Conservation (phyloP, 2,888 invertebrate species). For the Drosophila buzzatii region DNA sequence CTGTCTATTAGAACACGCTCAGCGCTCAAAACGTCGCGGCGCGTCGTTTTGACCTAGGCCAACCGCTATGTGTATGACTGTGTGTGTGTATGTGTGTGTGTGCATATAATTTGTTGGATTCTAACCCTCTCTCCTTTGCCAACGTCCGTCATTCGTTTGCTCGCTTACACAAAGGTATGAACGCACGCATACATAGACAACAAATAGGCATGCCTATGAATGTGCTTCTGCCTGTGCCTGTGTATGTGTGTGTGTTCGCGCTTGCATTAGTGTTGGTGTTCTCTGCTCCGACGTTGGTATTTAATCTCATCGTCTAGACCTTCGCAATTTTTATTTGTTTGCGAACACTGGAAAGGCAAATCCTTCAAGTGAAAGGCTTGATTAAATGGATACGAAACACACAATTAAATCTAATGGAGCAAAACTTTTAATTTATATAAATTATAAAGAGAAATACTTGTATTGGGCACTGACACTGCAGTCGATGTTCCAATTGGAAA, state of each 20-base stretch:
- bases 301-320: conserved; percentile 69
- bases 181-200: conserved; percentile 2
- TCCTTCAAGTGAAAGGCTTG: conserved; percentile 9
- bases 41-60: conserved; percentile 72
- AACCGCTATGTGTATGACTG: conserved; percentile 37
- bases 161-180: conserved; percentile 7
- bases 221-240: background rate
- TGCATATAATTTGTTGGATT: conserved; percentile 29
- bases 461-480: background rate
- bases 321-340: conserved; percentile 61
- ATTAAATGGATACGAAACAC: background rate
- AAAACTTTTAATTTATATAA: background rate
- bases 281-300: conserved; percentile 27
- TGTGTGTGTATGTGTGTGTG: background rate
- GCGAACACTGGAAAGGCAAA: conserved; percentile 16
- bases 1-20: conserved; percentile 28
- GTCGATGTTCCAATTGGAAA: background rate
- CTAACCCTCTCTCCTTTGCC: conserved; percentile 25
- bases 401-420: background rate
- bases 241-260: conserved; percentile 1
- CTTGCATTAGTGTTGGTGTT: conserved; percentile 2
- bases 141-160: conserved; percentile 3
- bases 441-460: background rate
- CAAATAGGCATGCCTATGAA: conserved; percentile 1
- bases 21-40: conserved; percentile 23